A percentile compares a stretch with the other conserved stretches of the same genome.
phyloP scores from a whole-genome alignment of 2,113 vertebrate genomes.

The Rana temporaria region DNA sequence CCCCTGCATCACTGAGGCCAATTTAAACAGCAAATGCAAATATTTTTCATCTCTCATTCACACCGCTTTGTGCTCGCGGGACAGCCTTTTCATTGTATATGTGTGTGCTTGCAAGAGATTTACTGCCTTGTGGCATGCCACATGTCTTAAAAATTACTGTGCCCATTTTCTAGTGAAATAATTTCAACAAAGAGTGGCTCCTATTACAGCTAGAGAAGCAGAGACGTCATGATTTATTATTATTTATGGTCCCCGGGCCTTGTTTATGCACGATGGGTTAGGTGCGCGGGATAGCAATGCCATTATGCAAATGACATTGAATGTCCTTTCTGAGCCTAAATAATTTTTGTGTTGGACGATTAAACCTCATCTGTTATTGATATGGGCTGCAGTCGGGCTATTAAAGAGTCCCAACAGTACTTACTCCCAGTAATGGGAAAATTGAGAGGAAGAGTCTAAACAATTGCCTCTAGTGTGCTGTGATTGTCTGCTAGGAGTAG shows the following conservation, averaged over 20 bases:
- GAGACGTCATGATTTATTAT: slow-evolving; percentile 85
- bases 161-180: slow-evolving; percentile 81
- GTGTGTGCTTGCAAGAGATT: slow-evolving; percentile 63
- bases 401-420: slow-evolving; percentile 90
- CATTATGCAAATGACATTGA: slow-evolving; percentile 98
- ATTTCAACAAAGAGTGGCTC: slow-evolving; percentile 79
- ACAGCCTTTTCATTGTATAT: slow-evolving; percentile 47
- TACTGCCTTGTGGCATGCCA: slow-evolving; percentile 67
- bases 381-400: slow-evolving; percentile 93
- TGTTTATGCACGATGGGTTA: slow-evolving; percentile 85
- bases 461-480: slow-evolving; percentile 82
- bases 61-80: slow-evolving; percentile 57
- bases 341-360: slow-evolving; percentile 93
- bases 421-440: slow-evolving; percentile 90
- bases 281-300: slow-evolving; percentile 87
- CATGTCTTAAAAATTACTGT: slow-evolving; percentile 81
- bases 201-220: slow-evolving; percentile 76
- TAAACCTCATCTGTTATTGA: slow-evolving; percentile 99
- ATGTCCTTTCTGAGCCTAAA: slow-evolving; percentile 84
- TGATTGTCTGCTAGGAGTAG: slow-evolving; percentile 79
- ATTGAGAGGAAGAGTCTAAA: slow-evolving; percentile 85
- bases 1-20: slow-evolving; percentile 11
- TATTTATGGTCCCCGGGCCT: slow-evolving; percentile 84
- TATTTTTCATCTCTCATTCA: slow-evolving; percentile 27
- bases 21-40: slow-evolving; percentile 8